Conservation (phyloP, 2,888 invertebrate genomes). For the Xestoiulus laeticollis region DNA sequence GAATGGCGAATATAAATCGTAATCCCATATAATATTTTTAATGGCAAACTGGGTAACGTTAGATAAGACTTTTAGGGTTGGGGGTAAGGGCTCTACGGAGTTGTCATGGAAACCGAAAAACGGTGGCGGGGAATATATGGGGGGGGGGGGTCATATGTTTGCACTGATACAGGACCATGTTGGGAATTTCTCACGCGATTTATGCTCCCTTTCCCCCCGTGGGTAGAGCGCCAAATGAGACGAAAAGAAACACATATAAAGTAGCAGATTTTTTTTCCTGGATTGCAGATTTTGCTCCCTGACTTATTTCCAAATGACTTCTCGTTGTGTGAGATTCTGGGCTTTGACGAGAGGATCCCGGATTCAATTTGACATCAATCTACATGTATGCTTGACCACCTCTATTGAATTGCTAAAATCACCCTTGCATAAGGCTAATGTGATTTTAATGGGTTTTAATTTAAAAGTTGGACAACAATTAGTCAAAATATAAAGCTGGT, state of each 20-base stretch:
- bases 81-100: conserved; percentile 2
- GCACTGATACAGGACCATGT: conserved; percentile 2
- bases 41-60: conserved; percentile 26
- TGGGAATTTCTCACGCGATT: conserved; percentile 26
- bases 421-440: too few species aligned
- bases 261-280: background rate
- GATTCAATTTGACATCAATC: background rate
- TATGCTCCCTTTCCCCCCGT: conserved; percentile 14
- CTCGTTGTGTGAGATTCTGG: background rate
- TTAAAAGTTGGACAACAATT: too few species aligned
- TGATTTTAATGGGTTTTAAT: too few species aligned
- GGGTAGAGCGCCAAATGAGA: conserved; percentile 10
- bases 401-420: background rate
- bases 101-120: background rate
- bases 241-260: conserved; percentile 22
- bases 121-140: background rate
- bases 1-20: conserved; percentile 26
- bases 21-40: conserved; percentile 26
- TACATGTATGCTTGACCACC: background rate
- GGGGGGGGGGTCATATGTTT: too few species aligned
- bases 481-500: too few species aligned
- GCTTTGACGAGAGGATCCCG: background rate
- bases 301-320: conserved; percentile 3
- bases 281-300: background rate
- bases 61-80: conserved; percentile 15